Percentiles rank a stretch among this genome's conserved stretches.
Evolutionary conservation across 2,113 vertebrate species (phyloP).

Genomic region (Oreotrochilus melanogaster): DNA sequence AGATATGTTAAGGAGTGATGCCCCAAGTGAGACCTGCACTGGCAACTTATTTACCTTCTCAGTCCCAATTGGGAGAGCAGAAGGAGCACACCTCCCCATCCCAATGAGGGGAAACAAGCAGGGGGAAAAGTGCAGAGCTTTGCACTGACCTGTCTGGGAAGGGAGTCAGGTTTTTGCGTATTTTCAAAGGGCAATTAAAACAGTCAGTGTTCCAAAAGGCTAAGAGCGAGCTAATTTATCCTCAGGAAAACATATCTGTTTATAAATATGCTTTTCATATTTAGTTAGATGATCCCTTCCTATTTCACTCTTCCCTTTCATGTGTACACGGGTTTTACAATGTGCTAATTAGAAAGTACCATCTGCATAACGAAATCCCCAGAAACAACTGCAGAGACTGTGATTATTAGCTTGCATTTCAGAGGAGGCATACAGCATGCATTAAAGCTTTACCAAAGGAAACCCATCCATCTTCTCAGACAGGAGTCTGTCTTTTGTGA

Average conservation of each 20-base stretch:
- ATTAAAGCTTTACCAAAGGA: background rate
- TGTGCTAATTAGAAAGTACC: constrained; percentile 10
- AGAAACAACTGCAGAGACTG: constrained; percentile 36
- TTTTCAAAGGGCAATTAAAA: background rate
- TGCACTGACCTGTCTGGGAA: background rate
- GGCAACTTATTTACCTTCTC: background rate
- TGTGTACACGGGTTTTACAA: background rate
- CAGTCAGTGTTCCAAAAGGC: background rate
- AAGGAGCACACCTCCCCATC: no score
- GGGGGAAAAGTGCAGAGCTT: background rate
- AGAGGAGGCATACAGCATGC: background rate
- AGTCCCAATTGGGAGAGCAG: background rate
- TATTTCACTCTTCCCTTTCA: background rate
- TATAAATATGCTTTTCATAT: background rate
- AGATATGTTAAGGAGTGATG: background rate
- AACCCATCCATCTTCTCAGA: background rate
- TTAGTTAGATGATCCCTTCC: background rate
- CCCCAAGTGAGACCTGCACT: background rate
- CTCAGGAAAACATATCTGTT: background rate
- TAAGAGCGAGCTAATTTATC: background rate
- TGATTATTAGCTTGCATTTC: background rate
- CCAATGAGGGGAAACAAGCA: background rate
- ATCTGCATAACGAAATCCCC: constrained; percentile 7
- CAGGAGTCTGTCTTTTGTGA: background rate
- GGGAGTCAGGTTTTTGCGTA: background rate